Conservation (phyloP, 2,888 invertebrate species). For the Caenorhabditis uteleia region DNA sequence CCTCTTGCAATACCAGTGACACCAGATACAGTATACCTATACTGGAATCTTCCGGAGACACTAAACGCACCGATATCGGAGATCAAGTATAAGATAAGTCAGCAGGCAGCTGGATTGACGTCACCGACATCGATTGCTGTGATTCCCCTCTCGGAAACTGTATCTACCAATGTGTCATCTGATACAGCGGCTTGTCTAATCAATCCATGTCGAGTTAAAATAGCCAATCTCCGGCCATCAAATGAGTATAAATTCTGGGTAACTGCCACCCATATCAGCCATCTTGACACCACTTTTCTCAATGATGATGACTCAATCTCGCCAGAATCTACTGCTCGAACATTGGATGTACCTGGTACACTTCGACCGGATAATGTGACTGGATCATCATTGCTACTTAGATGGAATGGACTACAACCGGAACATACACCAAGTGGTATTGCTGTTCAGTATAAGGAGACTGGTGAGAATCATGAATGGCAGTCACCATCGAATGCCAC, state of each 20-base stretch:
- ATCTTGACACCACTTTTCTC: slow-evolving; percentile 55
- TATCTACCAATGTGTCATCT: slow-evolving; percentile 34
- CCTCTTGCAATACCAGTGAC: slow-evolving; percentile 59
- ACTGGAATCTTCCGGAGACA: slow-evolving; percentile 63
- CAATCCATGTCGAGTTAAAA: slow-evolving; percentile 65
- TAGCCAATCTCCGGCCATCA: slow-evolving; percentile 63
- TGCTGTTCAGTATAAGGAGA: slow-evolving; percentile 60
- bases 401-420: slow-evolving; percentile 65
- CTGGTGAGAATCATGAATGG: slow-evolving; percentile 56
- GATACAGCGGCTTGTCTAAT: slow-evolving; percentile 60
- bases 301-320: slow-evolving; percentile 66
- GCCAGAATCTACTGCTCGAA: slow-evolving; percentile 54
- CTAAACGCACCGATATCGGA: slow-evolving; percentile 66
- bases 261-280: slow-evolving; percentile 65
- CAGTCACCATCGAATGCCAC: slow-evolving; percentile 58
- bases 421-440: slow-evolving; percentile 55
- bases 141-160: slow-evolving; percentile 44
- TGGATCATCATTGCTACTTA: slow-evolving; percentile 56
- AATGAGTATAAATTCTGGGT: slow-evolving; percentile 68
- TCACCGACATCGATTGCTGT: slow-evolving; percentile 63
- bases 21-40: slow-evolving; percentile 65
- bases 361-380: slow-evolving; percentile 65
- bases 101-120: slow-evolving; percentile 46
- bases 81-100: slow-evolving; percentile 62
- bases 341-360: slow-evolving; percentile 66